Evolutionary conservation across 2,113 vertebrate genomes (phyloP).

Genomic region (Macheiramphus alcinus): DNA sequence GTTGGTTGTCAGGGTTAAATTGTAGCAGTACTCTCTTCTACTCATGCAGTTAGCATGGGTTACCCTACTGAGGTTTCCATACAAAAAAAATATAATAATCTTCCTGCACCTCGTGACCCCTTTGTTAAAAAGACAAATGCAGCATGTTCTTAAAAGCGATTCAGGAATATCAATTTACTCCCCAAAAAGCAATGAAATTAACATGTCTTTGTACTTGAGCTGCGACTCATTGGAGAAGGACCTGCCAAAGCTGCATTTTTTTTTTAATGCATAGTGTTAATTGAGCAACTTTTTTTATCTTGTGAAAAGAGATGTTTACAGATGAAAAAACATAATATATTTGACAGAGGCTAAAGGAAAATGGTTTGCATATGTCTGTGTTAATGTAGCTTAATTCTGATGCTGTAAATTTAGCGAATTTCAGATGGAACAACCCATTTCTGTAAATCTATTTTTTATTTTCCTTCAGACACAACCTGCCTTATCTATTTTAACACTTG

Average conservation of each 20-base stretch:
- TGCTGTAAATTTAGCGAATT: conserved; percentile 55
- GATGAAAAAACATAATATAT: conserved; percentile 67
- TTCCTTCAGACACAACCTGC: conserved; percentile 57
- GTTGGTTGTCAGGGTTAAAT: neutral
- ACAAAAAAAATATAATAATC: too few species aligned
- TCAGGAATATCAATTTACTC: neutral
- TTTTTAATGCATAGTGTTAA: conserved; percentile 58
- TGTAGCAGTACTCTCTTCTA: neutral
- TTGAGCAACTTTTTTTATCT: conserved; percentile 59
- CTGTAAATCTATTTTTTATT: conserved; percentile 14
- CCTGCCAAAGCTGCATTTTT: conserved; percentile 42
- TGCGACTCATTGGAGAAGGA: conserved; percentile 1
- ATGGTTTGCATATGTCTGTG: conserved; percentile 35
- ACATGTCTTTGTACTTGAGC: neutral
- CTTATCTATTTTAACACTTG: conserved; percentile 45
- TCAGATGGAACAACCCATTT: conserved; percentile 48
- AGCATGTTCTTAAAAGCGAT: neutral
- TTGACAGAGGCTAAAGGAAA: conserved; percentile 37
- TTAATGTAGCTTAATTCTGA: conserved; percentile 38
- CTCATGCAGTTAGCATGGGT: neutral
- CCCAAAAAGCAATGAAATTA: neutral
- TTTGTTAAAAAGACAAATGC: neutral
- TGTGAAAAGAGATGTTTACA: conserved; percentile 72
- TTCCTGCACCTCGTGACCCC: rapidly evolving
- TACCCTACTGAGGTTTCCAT: neutral